Evolutionary conservation across 2,888 invertebrate genomes (phyloP).

Genomic region (Ditula angustiorana): DNA sequence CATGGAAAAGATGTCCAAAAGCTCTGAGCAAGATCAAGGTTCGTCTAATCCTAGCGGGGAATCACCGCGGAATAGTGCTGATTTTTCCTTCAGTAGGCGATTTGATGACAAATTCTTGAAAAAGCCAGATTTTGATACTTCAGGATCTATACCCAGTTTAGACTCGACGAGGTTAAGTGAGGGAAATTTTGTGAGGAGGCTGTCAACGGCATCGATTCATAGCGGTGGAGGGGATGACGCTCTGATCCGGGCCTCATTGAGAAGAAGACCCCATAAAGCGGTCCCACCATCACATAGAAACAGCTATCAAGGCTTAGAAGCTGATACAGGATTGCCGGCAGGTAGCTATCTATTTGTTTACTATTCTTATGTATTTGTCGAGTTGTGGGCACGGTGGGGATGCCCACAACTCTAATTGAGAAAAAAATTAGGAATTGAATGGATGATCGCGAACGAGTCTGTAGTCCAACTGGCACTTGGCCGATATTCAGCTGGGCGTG

Average conservation of each 20-base stretch:
- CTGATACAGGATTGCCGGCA: slow-evolving; percentile 71
- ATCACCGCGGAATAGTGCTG: slow-evolving; percentile 77
- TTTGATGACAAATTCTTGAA: slow-evolving; percentile 76
- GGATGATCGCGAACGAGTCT: too few species aligned
- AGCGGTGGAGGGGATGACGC: slow-evolving; percentile 86
- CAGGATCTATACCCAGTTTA: slow-evolving; percentile 74
- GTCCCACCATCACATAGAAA: slow-evolving; percentile 83
- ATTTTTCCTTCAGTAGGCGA: slow-evolving; percentile 72
- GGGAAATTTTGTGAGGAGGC: slow-evolving; percentile 73
- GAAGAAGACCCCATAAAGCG: slow-evolving; percentile 84
- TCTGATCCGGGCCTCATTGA: slow-evolving; percentile 85
- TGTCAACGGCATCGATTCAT: slow-evolving; percentile 78
- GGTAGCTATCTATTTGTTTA: slow-evolving; percentile 52
- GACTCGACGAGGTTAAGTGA: slow-evolving; percentile 73
- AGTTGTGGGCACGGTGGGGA: too few species aligned
- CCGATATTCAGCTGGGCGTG: too few species aligned
- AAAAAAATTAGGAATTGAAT: too few species aligned
- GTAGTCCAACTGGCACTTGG: too few species aligned
- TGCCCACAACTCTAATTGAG: too few species aligned
- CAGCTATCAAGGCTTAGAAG: slow-evolving; percentile 86
- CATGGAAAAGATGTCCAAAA: slow-evolving; percentile 83
- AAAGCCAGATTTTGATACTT: slow-evolving; percentile 74
- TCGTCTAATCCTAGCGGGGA: slow-evolving; percentile 77
- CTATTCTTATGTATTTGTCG: not conserved
- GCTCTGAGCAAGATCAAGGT: slow-evolving; percentile 80